Percentiles rank a stretch among this genome's conserved stretches.
Evolutionary conservation across 2,888 invertebrate species (phyloP).

Genomic region (Physocephala rufipes): DNA sequence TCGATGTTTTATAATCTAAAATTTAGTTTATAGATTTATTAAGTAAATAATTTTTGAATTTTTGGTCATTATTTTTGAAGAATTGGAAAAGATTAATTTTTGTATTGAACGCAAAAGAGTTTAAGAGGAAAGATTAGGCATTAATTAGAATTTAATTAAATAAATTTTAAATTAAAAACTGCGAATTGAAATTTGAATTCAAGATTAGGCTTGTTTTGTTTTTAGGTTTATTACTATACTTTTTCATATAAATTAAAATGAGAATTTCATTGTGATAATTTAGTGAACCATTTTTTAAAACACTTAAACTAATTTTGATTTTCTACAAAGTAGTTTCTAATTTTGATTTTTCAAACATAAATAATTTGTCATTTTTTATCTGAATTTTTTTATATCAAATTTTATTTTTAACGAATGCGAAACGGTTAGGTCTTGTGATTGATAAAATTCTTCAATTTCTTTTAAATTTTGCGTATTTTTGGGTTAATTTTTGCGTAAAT

Average conservation of each 20-base stretch:
- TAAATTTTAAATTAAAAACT: not conserved
- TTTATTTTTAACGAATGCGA: no score
- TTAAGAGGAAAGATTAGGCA: not conserved
- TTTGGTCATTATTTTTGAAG: not conserved
- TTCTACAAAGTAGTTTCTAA: no score
- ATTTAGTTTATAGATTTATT: slow-evolving; percentile 30
- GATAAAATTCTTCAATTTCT: not conserved
- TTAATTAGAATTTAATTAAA: not conserved
- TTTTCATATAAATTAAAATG: not conserved
- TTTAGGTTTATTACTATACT: not conserved
- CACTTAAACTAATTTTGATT: no score
- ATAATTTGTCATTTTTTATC: no score
- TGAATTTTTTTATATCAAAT: no score
- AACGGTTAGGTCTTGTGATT: no score
- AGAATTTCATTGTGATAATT: no score
- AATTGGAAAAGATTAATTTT: not conserved
- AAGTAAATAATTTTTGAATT: not conserved
- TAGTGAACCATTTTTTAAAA: not conserved
- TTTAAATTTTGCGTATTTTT: no score
- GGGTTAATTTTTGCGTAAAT: no score
- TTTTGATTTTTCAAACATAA: no score
- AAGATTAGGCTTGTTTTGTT: not conserved
- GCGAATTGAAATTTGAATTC: slow-evolving; percentile 2
- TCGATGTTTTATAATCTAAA: no score
- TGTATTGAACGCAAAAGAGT: no score